Base-by-base conservation (phyloP, 92 coral and sea anemone species). In the Epizoanthus ramosus region DNA sequence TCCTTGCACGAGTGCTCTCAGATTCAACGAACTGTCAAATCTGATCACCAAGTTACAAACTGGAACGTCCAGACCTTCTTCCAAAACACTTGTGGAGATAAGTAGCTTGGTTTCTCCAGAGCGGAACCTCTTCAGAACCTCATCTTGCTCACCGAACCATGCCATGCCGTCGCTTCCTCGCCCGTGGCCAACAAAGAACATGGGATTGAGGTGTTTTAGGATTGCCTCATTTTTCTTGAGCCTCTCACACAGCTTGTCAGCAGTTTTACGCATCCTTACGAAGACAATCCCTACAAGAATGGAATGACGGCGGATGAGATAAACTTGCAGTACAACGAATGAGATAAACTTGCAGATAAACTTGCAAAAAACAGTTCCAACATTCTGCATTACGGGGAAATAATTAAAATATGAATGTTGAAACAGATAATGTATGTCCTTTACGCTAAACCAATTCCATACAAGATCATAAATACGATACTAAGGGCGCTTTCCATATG, bases 1-100 rank as follows among this genome's bases (percentile, higher is more conserved):
- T 57, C 95, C 90, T 85, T 97, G 99, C n/a, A 97, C 94, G 13
- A 90, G 83, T 14, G 97, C 87, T n/a, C 95, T 85, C 86, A 97
- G 59, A 19, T 86, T 83, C 63, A 93, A 65, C 13, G 92, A 88
- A 69, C 98, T 92, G 86, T 97, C 98, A 80, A 97, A 97, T 8
- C 99, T 94, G 83, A 94, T 83, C 52, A 97, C 93, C 89, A 92
- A 69, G 89, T 97, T 97, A 84, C 99, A 97, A 8, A 89, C 94
- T 5, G 99, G 99, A 28, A 97, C 99, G 79, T 97, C 99, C 39
- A 97, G 92, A 2, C 99, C 99, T 76, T 97, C 99, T 74, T 97
- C 98, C 37, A 97, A 81, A 23, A 97, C 98, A 71, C 87, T 94
- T 6, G 99, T 97, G 37, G 98, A 92, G 39, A 97, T 73, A 4